These are phyloP conservation scores for Nothocercus nigrocapillus DNA, from an alignment of 2,113 vertebrate species.

Conservation along the genomic window DNA sequence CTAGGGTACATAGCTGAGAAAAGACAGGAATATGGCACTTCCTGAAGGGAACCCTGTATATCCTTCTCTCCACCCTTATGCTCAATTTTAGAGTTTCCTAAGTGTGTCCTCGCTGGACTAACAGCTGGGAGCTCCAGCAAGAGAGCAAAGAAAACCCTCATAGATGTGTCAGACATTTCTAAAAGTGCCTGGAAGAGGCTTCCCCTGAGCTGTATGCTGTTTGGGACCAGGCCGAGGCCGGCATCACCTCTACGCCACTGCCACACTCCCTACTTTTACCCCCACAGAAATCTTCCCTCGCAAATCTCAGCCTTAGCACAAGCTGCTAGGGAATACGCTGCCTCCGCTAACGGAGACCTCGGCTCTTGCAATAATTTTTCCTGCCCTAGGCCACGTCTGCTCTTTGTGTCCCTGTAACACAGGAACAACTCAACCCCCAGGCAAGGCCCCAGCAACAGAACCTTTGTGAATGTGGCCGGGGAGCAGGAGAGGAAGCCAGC, in stretches of 20 bases:
- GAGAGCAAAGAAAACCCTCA: background rate
- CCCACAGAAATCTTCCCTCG: background rate
- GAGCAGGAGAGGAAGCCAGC: background rate
- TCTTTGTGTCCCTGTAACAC: background rate
- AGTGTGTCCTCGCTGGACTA: background rate
- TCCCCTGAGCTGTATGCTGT: background rate
- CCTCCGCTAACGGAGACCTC: background rate
- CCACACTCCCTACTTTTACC: background rate
- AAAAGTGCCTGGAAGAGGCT: background rate
- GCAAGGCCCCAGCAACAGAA: background rate
- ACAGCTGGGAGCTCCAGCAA: background rate
- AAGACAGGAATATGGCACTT: background rate
- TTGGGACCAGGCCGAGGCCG: background rate
- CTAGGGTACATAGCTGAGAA: background rate
- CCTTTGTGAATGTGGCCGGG: background rate
- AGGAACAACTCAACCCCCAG: background rate
- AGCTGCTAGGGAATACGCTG: background rate
- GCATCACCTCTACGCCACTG: background rate
- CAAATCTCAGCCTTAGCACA: background rate
- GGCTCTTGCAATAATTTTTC: background rate
- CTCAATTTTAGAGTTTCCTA: background rate
- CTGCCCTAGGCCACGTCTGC: background rate
- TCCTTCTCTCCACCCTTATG: background rate
- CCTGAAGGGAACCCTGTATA: background rate
- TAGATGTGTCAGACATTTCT: background rate